Percentiles rank a stretch among this genome's conserved stretches.
Evolutionary conservation across 2,113 vertebrate genomes (phyloP).

Genomic region (Nasalis larvatus): DNA sequence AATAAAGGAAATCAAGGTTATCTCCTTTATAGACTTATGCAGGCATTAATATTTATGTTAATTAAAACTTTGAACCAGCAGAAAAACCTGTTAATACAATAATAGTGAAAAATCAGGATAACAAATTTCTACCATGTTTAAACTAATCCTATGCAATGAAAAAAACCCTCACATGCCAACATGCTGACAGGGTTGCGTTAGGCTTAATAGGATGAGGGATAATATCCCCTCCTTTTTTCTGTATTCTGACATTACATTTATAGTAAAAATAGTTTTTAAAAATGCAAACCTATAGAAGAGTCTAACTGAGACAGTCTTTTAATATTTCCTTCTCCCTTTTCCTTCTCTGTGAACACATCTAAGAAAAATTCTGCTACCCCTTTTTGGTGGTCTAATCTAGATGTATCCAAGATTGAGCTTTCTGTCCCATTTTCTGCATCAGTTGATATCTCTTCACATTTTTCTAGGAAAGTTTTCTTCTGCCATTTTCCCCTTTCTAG

Average conservation of each 20-base stretch:
- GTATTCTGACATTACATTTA: neutral
- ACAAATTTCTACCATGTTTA: neutral
- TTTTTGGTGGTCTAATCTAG: neutral
- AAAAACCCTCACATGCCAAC: neutral
- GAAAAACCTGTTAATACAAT: neutral
- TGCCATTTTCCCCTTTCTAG: neutral
- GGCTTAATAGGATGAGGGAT: neutral
- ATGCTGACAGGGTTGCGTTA: neutral
- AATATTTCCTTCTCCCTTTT: neutral
- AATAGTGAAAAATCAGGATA: neutral
- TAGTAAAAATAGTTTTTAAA: neutral
- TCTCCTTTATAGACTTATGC: neutral
- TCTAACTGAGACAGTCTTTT: neutral
- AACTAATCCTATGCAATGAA: neutral
- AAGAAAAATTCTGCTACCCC: neutral
- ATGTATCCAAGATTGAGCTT: neutral
- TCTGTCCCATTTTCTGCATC: neutral
- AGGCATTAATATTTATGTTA: neutral
- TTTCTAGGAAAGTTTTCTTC: neutral
- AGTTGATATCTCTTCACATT: neutral
- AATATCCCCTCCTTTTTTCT: neutral
- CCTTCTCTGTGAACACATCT: neutral
- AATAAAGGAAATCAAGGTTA: neutral
- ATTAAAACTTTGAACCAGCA: neutral
- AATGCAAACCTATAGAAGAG: neutral